phyloP scores from a whole-genome alignment of 2,888 invertebrate genomes.

The Dichetophora obliterata region DNA sequence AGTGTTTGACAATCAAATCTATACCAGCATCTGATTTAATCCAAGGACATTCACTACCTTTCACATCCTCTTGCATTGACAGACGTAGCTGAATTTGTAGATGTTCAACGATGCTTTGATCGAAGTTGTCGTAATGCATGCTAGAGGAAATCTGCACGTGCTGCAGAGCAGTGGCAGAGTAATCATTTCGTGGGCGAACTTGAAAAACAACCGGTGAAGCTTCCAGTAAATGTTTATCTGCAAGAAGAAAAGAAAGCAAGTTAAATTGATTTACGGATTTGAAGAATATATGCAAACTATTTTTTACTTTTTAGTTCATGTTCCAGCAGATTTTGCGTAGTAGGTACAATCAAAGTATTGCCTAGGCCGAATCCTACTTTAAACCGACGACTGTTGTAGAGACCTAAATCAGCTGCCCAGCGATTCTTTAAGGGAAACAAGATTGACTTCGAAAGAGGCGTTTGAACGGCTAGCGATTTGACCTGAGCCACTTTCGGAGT shows the following conservation, averaged over 20 bases:
- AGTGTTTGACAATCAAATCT: slow-evolving; percentile 73
- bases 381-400: slow-evolving; percentile 76
- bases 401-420: slow-evolving; percentile 72
- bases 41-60: slow-evolving; percentile 70
- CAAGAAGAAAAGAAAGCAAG: background rate
- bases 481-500: slow-evolving; percentile 70
- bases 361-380: slow-evolving; percentile 83
- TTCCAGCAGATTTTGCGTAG: slow-evolving; percentile 62
- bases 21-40: slow-evolving; percentile 60
- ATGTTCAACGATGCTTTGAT: slow-evolving; percentile 75
- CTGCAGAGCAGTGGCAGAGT: slow-evolving; percentile 59
- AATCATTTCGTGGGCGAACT: slow-evolving; percentile 59
- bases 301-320: slow-evolving; percentile 52
- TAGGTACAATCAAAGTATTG: slow-evolving; percentile 73
- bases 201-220: slow-evolving; percentile 54
- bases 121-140: slow-evolving; percentile 59
- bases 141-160: slow-evolving; percentile 61
- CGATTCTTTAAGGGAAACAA: slow-evolving; percentile 60
- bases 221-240: slow-evolving; percentile 50
- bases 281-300: background rate
- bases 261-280: background rate
- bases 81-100: slow-evolving; percentile 77
- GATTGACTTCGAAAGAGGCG: slow-evolving; percentile 67
- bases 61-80: slow-evolving; percentile 71
- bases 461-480: slow-evolving; percentile 66